Conservation (phyloP, 2,113 vertebrate genomes). For the Odocoileus virginianus region DNA sequence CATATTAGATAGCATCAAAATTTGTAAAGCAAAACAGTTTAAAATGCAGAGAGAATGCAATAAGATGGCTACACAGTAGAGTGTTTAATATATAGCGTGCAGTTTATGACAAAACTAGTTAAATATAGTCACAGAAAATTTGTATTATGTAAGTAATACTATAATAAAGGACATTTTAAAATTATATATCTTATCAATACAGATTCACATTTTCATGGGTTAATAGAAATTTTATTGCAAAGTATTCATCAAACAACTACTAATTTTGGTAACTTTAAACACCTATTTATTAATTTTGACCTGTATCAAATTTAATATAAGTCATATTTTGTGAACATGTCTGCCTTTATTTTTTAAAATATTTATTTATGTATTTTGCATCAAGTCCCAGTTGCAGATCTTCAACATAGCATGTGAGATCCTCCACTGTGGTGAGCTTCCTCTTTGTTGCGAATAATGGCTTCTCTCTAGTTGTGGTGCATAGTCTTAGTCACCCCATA, state of each 20-base stretch:
- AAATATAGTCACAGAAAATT: neutral
- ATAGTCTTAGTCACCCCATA: neutral
- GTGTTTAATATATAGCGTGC: neutral
- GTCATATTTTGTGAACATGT: neutral
- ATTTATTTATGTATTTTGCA: neutral
- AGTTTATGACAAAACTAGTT: neutral
- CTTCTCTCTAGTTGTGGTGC: neutral
- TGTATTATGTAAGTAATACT: neutral
- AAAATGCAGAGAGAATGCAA: neutral
- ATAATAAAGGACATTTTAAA: neutral
- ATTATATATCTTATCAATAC: neutral
- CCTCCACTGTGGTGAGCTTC: neutral
- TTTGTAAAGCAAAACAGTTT: neutral
- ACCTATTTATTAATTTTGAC: neutral
- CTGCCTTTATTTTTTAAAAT: neutral
- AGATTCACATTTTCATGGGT: neutral
- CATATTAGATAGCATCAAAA: neutral
- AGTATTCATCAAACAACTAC: neutral
- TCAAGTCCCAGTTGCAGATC: neutral
- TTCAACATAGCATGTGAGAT: neutral
- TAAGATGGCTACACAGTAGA: neutral
- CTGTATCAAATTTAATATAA: neutral
- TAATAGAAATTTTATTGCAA: neutral
- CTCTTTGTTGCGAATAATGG: neutral
- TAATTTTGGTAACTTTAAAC: neutral